These are phyloP conservation scores for Aphelenchoides fujianensis DNA, from an alignment of 1,140 invertebrate genomes.

Conservation along the genomic window DNA sequence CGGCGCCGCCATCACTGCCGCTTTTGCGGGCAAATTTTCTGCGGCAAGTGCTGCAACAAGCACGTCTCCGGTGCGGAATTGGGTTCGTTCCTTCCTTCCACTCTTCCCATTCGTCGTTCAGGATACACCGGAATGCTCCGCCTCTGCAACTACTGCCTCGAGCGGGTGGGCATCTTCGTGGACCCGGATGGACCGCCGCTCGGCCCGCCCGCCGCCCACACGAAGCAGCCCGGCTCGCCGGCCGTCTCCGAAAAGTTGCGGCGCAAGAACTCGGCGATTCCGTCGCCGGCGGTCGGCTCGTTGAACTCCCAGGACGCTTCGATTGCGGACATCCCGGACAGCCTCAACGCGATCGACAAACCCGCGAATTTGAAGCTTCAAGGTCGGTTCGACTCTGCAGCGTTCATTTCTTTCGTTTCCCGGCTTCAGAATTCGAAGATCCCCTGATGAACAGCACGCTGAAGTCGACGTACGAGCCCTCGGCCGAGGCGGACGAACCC, in stretches of 20 bases:
- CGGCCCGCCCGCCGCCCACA: neutral
- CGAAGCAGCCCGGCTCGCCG: neutral
- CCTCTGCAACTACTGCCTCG: conserved; percentile 54
- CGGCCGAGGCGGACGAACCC: conserved; percentile 30
- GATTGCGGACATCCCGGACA: no score
- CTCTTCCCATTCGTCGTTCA: no score
- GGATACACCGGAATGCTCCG: conserved; percentile 57
- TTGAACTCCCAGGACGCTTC: no score
- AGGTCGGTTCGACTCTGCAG: neutral
- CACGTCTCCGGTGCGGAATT: conserved; percentile 78
- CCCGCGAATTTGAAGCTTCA: neutral
- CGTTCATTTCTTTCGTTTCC: neutral
- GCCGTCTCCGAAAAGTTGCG: neutral
- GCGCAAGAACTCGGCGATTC: conserved; percentile 30
- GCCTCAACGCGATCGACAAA: conserved; percentile 20
- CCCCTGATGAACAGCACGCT: conserved; percentile 13
- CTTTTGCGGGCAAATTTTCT: conserved; percentile 73
- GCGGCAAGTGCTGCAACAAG: conserved; percentile 87
- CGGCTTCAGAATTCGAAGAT: neutral
- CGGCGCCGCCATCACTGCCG: conserved; percentile 88
- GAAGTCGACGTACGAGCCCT: conserved; percentile 18
- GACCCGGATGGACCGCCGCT: neutral
- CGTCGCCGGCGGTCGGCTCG: conserved; percentile 20
- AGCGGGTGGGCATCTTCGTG: conserved; percentile 38
- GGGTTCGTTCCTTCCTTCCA: no score